phyloP scores from a whole-genome alignment of 2,888 invertebrate genomes.

The Xestia xanthographa region DNA sequence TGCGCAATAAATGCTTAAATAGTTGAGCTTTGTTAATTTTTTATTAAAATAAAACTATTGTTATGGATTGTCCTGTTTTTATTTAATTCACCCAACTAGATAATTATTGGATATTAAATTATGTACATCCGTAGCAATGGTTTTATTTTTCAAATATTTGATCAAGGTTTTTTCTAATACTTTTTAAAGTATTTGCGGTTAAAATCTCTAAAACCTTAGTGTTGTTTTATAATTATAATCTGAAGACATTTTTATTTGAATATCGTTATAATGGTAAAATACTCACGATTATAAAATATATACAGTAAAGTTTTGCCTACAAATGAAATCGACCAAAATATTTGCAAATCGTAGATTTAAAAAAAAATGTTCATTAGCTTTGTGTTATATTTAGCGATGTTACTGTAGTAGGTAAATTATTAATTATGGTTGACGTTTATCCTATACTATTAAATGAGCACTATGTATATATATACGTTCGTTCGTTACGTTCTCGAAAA shows the following conservation, averaged over 20 bases:
- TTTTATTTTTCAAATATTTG: constrained; percentile 39
- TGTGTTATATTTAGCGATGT: constrained; percentile 40
- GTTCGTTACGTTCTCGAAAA: neutral
- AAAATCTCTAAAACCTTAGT: constrained; percentile 11
- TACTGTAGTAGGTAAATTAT: constrained; percentile 25
- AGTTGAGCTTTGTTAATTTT: constrained; percentile 51
- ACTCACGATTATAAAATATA: neutral
- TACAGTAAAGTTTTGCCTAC: neutral
- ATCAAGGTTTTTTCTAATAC: neutral
- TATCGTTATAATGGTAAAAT: neutral
- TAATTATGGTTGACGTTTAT: neutral
- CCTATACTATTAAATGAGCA: neutral
- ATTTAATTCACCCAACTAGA: constrained; percentile 26
- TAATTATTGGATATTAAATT: neutral
- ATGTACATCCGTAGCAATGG: constrained; percentile 50
- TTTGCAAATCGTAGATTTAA: constrained; percentile 26
- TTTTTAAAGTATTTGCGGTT: neutral
- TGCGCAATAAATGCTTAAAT: constrained; percentile 60
- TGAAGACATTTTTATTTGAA: neutral
- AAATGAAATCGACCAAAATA: constrained; percentile 41
- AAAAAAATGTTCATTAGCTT: constrained; percentile 31
- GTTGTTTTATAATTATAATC: constrained; percentile 10
- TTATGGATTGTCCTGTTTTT: constrained; percentile 57
- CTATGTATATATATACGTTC: no score
- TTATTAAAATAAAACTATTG: constrained; percentile 58